phyloP scores from a whole-genome alignment of 2,113 vertebrate genomes.

The Halichoerus grypus region DNA sequence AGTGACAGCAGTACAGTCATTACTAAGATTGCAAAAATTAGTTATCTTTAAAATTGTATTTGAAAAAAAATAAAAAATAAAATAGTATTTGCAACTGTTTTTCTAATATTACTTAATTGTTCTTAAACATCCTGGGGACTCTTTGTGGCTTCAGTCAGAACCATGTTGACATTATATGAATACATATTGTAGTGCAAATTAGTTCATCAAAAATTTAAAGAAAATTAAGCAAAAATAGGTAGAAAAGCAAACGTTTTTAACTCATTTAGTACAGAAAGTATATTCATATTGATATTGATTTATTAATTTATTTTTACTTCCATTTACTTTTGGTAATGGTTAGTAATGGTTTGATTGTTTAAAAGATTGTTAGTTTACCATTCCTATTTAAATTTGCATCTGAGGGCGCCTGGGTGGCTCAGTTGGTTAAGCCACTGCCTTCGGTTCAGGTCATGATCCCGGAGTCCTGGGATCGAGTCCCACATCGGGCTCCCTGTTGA shows the following conservation, averaged over 20 bases:
- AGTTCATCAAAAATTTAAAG: neutral
- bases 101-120: constrained; percentile 48
- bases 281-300: constrained; percentile 14
- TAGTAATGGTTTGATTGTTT: neutral
- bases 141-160: neutral
- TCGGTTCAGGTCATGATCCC: no score
- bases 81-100: neutral
- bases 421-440: no score
- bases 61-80: neutral
- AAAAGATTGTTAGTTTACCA: neutral
- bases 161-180: neutral
- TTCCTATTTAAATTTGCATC: constrained; percentile 58
- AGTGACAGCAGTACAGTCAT: neutral
- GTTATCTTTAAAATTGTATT: constrained; percentile 35
- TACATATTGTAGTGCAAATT: neutral
- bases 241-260: constrained; percentile 37
- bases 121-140: neutral
- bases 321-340: neutral
- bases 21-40: neutral
- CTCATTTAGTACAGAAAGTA: constrained; percentile 40
- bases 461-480: no score
- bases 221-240: neutral
- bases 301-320: neutral
- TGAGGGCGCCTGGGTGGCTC: neutral
- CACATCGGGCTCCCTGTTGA: no score